Conservation (phyloP, 2,113 vertebrate genomes). For the Pachycephala philippinensis region DNA sequence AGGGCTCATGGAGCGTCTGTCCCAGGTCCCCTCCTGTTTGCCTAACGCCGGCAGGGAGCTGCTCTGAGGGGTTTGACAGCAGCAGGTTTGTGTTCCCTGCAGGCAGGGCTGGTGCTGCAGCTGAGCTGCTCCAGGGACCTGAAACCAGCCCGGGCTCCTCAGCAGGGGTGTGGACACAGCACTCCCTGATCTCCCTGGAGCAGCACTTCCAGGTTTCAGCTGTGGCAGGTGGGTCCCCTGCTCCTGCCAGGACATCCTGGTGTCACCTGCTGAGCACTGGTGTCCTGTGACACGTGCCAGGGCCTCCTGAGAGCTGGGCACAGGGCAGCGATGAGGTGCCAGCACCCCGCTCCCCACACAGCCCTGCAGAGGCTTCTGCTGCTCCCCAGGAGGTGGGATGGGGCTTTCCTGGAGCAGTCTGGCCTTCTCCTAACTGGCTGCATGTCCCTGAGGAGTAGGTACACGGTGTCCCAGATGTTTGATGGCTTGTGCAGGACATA, state of each 20-base stretch:
- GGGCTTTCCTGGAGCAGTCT: background rate
- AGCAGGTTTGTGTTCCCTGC: background rate
- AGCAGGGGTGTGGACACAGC: background rate
- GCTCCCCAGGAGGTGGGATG: background rate
- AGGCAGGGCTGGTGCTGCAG: background rate
- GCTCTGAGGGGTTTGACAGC: background rate
- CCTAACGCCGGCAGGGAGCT: too few relatives aligned
- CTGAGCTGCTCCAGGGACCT: background rate
- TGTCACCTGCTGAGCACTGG: background rate
- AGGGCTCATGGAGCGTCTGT: too few relatives aligned
- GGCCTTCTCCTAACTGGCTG: background rate
- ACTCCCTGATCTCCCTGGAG: background rate
- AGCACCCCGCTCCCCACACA: background rate
- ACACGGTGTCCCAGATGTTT: background rate
- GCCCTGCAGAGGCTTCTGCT: background rate
- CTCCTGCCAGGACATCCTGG: background rate
- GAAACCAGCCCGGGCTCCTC: background rate
- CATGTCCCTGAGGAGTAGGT: rapidly evolving
- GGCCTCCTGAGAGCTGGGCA: background rate
- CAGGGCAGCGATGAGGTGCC: background rate
- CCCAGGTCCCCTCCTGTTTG: too few relatives aligned
- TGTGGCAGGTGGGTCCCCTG: background rate
- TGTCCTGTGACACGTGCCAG: background rate
- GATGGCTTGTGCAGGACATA: background rate
- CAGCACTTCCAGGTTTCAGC: background rate